Base-by-base conservation (phyloP, 2,888 invertebrate genomes). In the Rhagonycha lutea region DNA sequence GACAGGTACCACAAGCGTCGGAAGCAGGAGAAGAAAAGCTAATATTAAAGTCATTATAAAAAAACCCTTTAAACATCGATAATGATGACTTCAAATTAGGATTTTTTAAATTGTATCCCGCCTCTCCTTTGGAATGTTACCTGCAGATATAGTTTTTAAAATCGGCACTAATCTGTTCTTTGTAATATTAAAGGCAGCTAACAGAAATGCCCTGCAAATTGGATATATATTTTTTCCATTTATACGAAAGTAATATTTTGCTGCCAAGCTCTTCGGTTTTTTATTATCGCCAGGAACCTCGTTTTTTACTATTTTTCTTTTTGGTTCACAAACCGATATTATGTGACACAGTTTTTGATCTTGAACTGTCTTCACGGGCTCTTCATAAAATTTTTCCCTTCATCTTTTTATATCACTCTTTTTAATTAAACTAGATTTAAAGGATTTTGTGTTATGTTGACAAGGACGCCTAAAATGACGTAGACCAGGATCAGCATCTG, bases 41-140 rank as follows among this genome's bases (percentile, higher is more conserved):
- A 14, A 68, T 68, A 12, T 68, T 68, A 29, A 68, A 68, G 24
- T 68, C 68, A 5, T 68, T 32, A 18, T 12, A 23, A 32, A 68
- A 68, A 68, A 68, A 11, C 18, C 68, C 28, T n/a, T 26, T n/a
- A 68, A 68, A 68, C 14, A 24, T 68, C 24, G 68, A 68, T n/a
- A 26, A 68, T 24, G 24, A 24, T 24, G 24, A 24, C 4, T 24
- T 24, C 24, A 24, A 24, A 24, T 24, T 24, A 24, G 24, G 24
- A 24, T 24, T 24, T 24, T 24, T 24, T 24, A 24, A 24, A 24
- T 24, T 24, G 24, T 24, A 24, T 24, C 24, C 24, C 24, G 2
- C 24, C 24, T 11, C 61, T 61, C 69, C 12, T 61, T 69, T 7
- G 61, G 70, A 61, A 70, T 61, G 7, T 61, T 12, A 23, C 70